phyloP scores from a whole-genome alignment of 2,113 vertebrate species.

The Prunella fulvescens region DNA sequence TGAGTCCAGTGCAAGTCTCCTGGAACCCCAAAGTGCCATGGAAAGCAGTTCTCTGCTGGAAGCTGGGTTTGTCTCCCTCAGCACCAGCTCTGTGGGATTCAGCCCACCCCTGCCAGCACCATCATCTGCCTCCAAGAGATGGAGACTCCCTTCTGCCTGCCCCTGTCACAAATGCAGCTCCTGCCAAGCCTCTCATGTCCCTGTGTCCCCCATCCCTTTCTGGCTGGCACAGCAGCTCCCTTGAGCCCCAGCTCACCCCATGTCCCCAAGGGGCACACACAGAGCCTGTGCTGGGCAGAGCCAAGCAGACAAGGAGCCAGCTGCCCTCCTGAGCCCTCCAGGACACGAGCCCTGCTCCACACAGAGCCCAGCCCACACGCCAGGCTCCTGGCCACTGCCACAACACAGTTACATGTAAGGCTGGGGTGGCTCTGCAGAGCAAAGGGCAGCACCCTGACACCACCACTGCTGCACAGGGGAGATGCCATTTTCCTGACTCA shows the following conservation, averaged over 20 bases:
- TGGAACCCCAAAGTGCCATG: rapidly evolving
- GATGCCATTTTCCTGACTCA: rapidly evolving
- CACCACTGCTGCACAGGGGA: neutral
- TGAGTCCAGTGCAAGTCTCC: neutral
- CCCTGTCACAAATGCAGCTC: neutral
- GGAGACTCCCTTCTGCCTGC: neutral
- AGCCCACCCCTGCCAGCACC: neutral
- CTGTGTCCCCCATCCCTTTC: neutral
- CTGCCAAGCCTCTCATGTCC: neutral
- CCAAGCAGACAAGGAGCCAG: neutral
- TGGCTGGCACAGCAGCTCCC: neutral
- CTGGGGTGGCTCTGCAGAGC: neutral
- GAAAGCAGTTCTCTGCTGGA: neutral
- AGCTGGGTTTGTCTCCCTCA: neutral
- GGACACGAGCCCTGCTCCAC: neutral
- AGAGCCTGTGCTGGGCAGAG: neutral
- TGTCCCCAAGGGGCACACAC: rapidly evolving
- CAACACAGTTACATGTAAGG: rapidly evolving
- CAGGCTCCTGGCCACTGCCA: neutral
- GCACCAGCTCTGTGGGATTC: neutral
- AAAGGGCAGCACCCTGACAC: rapidly evolving
- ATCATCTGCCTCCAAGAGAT: neutral
- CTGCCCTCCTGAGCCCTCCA: rapidly evolving
- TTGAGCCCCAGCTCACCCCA: rapidly evolving
- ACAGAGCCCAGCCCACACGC: neutral